These are phyloP conservation scores for Cephus cinctus DNA, from an alignment of 1,140 invertebrate genomes.

Conservation along the genomic window DNA sequence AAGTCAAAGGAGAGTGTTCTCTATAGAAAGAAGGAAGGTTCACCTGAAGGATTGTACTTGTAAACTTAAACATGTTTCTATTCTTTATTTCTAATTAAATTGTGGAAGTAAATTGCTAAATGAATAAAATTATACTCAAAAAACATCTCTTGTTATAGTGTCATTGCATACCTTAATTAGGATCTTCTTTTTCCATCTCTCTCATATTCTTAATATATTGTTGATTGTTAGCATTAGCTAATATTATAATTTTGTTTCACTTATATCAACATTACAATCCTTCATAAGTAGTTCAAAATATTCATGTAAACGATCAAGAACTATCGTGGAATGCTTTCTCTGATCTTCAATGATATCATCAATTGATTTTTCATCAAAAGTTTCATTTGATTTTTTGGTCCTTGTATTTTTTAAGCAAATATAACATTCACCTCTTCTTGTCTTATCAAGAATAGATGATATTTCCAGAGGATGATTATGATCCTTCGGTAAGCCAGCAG, in stretches of 20 bases:
- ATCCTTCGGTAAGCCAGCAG: slow-evolving; percentile 17
- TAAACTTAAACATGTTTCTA: slow-evolving; percentile 60
- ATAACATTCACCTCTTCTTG: slow-evolving; percentile 39
- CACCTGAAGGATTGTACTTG: slow-evolving; percentile 97
- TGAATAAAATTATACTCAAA: slow-evolving; percentile 10
- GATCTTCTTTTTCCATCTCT: slow-evolving; percentile 5
- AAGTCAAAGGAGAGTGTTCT: slow-evolving; percentile 99
- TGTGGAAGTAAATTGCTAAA: slow-evolving; percentile 17
- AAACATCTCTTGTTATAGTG: slow-evolving; percentile 1
- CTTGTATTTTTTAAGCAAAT: slow-evolving; percentile 26
- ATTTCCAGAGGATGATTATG: slow-evolving; percentile 33
- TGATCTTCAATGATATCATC: slow-evolving; percentile 30
- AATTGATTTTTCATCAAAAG: slow-evolving; percentile 19
- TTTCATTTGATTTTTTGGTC: neutral
- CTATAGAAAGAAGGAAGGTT: slow-evolving; percentile 99
- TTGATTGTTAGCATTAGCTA: slow-evolving; percentile 1
- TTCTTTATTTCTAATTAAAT: slow-evolving; percentile 24
- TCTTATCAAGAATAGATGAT: slow-evolving; percentile 30
- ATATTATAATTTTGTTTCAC: slow-evolving; percentile 1
- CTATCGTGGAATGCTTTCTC: slow-evolving; percentile 22
- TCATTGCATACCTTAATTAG: too few species aligned
- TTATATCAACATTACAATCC: slow-evolving; percentile 20
- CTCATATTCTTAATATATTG: neutral
- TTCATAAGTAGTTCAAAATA: slow-evolving; percentile 35
- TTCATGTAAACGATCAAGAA: slow-evolving; percentile 26